phyloP scores from a whole-genome alignment of 2,888 invertebrate species.

The Drosophila glabriapex region DNA sequence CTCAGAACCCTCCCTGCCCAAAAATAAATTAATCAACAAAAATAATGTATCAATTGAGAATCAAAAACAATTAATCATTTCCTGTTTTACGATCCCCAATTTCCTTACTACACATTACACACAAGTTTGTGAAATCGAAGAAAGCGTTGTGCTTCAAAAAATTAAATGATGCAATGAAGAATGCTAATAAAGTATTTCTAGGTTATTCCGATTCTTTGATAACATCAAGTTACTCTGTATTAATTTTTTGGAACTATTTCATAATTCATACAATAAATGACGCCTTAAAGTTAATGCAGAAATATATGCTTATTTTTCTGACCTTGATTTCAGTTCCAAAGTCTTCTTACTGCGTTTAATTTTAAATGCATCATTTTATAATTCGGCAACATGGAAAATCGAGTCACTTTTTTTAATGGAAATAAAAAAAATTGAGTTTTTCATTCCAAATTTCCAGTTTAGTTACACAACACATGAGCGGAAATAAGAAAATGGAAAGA shows the following conservation, averaged over 20 bases:
- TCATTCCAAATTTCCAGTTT: constrained; percentile 63
- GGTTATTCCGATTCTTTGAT: too few relatives aligned
- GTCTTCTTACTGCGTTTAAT: neutral
- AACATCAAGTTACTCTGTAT: too few relatives aligned
- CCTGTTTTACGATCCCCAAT: too few relatives aligned
- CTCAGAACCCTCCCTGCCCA: too few relatives aligned
- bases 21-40: too few relatives aligned
- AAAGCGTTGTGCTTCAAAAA: too few relatives aligned
- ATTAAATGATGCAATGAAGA: too few relatives aligned
- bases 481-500: constrained; percentile 78
- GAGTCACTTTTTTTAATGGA: constrained; percentile 39
- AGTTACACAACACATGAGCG: constrained; percentile 74
- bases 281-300: neutral
- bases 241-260: neutral
- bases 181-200: too few relatives aligned
- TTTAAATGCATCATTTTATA: constrained; percentile 13
- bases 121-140: too few relatives aligned
- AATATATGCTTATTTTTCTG: neutral
- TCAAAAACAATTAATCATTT: too few relatives aligned
- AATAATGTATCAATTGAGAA: too few relatives aligned
- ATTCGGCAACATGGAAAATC: constrained; percentile 50
- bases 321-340: neutral
- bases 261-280: neutral
- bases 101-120: too few relatives aligned
- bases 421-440: constrained; percentile 29